Evolutionary conservation across 2,797 vertebrate genomes (phyloP), one percentile per base, ranked within the genome.

Genomic region (Manis crassicaudata): DNA sequence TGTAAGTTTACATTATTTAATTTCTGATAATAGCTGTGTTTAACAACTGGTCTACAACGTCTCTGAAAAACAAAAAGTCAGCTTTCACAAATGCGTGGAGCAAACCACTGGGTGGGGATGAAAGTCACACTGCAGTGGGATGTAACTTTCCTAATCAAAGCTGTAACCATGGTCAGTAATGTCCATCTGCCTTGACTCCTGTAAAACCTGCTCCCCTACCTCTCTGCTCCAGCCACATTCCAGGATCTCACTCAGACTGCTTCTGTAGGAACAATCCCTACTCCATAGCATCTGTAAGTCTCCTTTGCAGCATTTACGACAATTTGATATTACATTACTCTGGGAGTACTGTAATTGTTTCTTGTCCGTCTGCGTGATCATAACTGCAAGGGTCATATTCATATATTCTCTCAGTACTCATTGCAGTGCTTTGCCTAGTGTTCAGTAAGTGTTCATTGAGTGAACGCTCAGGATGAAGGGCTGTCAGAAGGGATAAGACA

Each of bases 1-100:
- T 76, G 11, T 84, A 85, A 86, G 16, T 81, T 82, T 76, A 54
- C 68, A 88, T 43, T 43, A 65, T 68, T 84, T 43, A 72, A 58
- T 86, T 79, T 96, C 86, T 82, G 50, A 67, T 62, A 84, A 81
- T 14, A n/a, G 75, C 21, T 75, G 25, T 56, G 14, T 73, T 93
- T 86, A 60, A n/a, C 40, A 73, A 77, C 50, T 7, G 35, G 68
- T 43, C 32, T 56, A 82, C 27, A 46, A 43, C 63, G 52, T 68
- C 88, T 67, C 75, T 46, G 25, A 50, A 88, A 79, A 73, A 84
- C 46, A 85, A 60, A 90, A 81, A 52, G 12, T 35, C 9, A 37
- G 32, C 62, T 82, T 82, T 90, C 32, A 27, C 9, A n/a, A 73
- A 23, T 70, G 1, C 18, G 43, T 68, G 16, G 17, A 63, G 25